A percentile compares a stretch with the other conserved stretches of the same genome.
Conservation (phyloP, 2,113 vertebrate species). For the Pheucticus melanocephalus region DNA sequence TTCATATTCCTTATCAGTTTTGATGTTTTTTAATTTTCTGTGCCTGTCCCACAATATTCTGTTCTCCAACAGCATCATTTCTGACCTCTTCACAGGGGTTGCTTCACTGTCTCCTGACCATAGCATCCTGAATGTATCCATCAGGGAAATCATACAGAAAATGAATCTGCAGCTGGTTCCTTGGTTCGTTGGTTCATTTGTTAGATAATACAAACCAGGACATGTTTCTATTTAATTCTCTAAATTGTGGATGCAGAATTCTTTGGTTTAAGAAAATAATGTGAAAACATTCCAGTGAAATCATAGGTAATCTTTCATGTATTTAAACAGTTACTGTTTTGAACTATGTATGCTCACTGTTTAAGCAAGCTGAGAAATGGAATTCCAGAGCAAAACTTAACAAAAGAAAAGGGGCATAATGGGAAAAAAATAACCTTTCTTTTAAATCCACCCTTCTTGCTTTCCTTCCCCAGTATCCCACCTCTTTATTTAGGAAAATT, state of each 20-base stretch:
- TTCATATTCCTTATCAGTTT: neutral
- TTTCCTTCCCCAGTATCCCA: neutral
- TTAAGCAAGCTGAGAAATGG: slow-evolving; percentile 16
- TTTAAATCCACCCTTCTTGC: neutral
- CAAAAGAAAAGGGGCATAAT: neutral
- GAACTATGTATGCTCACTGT: neutral
- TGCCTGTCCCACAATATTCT: slow-evolving; percentile 52
- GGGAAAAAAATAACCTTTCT: neutral
- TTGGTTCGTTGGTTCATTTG: slow-evolving; percentile 62
- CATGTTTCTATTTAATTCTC: slow-evolving; percentile 51
- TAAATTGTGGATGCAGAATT: neutral
- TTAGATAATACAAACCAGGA: slow-evolving; percentile 67
- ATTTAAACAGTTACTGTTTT: neutral
- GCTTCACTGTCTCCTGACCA: slow-evolving; percentile 49
- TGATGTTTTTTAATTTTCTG: slow-evolving; percentile 36
- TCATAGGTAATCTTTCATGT: neutral
- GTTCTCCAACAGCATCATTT: slow-evolving; percentile 67
- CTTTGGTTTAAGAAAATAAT: slow-evolving; percentile 52
- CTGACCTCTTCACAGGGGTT: slow-evolving; percentile 66
- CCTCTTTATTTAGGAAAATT: neutral
- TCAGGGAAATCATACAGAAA: slow-evolving; percentile 74
- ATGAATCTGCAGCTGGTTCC: slow-evolving; percentile 62
- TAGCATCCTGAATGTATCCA: slow-evolving; percentile 47
- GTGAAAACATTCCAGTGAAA: neutral
- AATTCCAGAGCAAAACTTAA: slow-evolving; percentile 19